Base-by-base conservation (phyloP, 2,797 vertebrate genomes). In the Sus cebifrons region DNA sequence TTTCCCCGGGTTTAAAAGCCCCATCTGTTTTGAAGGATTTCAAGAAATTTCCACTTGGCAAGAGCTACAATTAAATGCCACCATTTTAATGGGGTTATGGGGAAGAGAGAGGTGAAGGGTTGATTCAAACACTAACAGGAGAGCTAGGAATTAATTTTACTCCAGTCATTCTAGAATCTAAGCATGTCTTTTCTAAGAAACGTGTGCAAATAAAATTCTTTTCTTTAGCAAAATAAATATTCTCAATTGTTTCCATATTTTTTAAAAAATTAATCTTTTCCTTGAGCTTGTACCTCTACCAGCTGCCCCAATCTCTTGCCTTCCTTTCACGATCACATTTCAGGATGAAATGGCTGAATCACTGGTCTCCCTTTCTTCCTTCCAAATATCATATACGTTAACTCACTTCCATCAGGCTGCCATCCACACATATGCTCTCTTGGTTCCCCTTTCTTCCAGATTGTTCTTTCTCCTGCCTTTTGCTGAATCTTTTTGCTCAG, bases 211-310 rank as follows among this genome's bases (percentile, higher is more conserved):
- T 58, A 58, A 79, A 79, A 56, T 56, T 85, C 71, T 78, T 71
- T 77, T 67, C 5, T 87, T 73, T 86, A 67, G 21, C 52, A 94
- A 85, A 78, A 49, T 81, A 92, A 75, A 64, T 36, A 58, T 56
- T 64, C 36, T 25, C 73, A 40, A 10, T 65, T 32, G 20, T 68
- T 52, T 84, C 60, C 32, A 20, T 7, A 10, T 27, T 21, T 13
- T 5, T 8, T 17, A 86, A 32, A 44, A 91, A 10, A 44, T 62
- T 60, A 20, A 2, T 60, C 1, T 40, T 44, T 67, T 56, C 27
- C 32, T 49, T 56, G 70, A 67, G 11, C 7, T 54, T 56, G 10
- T 49, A 29, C 29, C 18, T 21, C 15, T 16, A 14, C 54, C 7
- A n/a, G 5, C 10, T 81, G 7, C 25, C 11, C 60, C 17, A 21